Percentiles rank a stretch among this genome's conserved stretches.
phyloP scores from a whole-genome alignment of 1,140 invertebrate genomes.

The Phocides pigmalion region DNA sequence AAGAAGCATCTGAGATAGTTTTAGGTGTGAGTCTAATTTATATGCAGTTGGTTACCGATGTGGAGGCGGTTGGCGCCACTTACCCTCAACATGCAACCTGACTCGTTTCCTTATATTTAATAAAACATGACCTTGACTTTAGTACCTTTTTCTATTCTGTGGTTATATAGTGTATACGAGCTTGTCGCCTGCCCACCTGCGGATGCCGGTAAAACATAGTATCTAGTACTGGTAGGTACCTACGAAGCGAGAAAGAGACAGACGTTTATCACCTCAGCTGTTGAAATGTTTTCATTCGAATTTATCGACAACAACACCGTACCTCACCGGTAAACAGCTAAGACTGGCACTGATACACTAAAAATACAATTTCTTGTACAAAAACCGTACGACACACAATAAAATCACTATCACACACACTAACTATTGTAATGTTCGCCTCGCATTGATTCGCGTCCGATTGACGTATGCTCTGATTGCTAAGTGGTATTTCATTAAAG shows the following conservation, averaged over 20 bases:
- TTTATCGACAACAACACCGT: neutral
- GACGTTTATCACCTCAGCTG: conserved; percentile 7
- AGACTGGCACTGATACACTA: neutral
- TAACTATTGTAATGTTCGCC: conserved; percentile 3
- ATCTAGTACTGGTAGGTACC: neutral
- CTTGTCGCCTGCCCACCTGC: no score
- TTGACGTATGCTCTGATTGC: conserved; percentile 20
- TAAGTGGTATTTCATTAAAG: conserved; percentile 28
- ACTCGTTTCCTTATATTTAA: no score
- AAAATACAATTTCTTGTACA: neutral
- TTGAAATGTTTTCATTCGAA: neutral
- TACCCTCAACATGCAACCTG: no score
- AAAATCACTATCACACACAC: conserved; percentile 11
- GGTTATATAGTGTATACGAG: no score
- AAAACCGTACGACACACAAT: neutral
- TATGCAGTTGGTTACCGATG: no score
- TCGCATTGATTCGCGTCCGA: conserved; percentile 27
- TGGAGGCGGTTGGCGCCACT: no score
- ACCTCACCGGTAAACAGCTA: neutral
- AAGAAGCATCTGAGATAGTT: no score
- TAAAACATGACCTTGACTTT: no score
- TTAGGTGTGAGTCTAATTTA: no score
- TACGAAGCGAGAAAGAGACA: conserved; percentile 30
- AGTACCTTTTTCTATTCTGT: no score
- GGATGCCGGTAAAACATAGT: no score